phyloP scores from a whole-genome alignment of 2,113 vertebrate genomes.

The Etia nguti region DNA sequence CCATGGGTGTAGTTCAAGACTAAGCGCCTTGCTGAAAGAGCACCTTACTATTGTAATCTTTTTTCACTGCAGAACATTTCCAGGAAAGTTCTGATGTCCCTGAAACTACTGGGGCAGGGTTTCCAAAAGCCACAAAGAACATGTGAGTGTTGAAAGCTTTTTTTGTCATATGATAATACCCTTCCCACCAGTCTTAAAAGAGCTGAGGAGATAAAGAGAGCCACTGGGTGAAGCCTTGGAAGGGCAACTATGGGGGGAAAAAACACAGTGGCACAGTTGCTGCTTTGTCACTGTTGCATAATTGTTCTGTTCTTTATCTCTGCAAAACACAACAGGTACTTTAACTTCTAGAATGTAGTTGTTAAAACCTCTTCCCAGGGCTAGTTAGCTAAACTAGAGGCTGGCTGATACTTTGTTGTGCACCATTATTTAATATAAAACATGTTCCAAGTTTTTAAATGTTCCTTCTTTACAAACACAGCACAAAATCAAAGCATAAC shows the following conservation, averaged over 20 bases:
- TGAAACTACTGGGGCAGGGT: background rate
- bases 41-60: background rate
- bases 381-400: background rate
- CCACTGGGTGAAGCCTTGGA: background rate
- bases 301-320: background rate
- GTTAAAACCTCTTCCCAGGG: background rate
- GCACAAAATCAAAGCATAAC: background rate
- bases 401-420: background rate
- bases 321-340: background rate
- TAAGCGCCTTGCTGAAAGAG: background rate
- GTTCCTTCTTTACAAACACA: background rate
- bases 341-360: background rate
- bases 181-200: background rate
- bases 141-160: background rate
- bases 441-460: background rate
- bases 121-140: background rate
- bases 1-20: background rate
- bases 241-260: background rate
- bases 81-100: background rate
- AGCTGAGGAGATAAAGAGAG: background rate
- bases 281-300: background rate
- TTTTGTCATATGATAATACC: background rate
- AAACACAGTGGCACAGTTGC: background rate
- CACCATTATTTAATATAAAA: background rate
- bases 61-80: background rate